Evolutionary conservation across 2,113 vertebrate genomes (phyloP).

Genomic region (Tricholaema leucomelas): DNA sequence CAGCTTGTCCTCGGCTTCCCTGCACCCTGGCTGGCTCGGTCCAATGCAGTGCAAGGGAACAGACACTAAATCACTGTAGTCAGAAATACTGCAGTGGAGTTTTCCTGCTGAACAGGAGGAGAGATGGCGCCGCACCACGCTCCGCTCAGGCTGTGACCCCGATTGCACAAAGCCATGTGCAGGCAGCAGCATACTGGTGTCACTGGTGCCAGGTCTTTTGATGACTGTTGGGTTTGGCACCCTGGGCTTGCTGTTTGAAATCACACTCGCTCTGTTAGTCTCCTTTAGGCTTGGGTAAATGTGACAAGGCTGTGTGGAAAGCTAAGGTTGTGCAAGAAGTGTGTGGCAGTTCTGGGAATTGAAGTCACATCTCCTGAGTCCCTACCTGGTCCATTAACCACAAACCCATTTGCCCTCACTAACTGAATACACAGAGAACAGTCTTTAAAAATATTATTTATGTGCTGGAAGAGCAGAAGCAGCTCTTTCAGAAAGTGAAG

Average conservation of each 20-base stretch:
- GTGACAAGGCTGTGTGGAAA: neutral
- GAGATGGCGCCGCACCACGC: fast-evolving
- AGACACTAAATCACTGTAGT: neutral
- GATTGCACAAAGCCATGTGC: fast-evolving
- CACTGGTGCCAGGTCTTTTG: neutral
- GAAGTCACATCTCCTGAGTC: neutral
- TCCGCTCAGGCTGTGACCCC: fast-evolving
- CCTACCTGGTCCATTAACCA: neutral
- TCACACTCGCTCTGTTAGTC: neutral
- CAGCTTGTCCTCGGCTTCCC: neutral
- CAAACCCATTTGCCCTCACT: neutral
- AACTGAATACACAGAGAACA: neutral
- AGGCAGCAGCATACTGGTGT: neutral
- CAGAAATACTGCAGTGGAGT: neutral
- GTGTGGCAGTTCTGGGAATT: neutral
- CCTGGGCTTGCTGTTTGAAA: neutral
- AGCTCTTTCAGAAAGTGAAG: neutral
- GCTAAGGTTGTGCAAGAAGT: neutral
- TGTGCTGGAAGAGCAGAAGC: neutral
- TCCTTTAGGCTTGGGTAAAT: neutral
- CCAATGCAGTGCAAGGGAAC: fast-evolving
- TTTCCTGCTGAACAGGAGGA: neutral
- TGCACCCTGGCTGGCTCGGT: fast-evolving
- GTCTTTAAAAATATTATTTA: neutral
- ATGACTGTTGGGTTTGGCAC: neutral